phyloP scores from a whole-genome alignment of 1,140 invertebrate species.

The Latrodectus geometricus region DNA sequence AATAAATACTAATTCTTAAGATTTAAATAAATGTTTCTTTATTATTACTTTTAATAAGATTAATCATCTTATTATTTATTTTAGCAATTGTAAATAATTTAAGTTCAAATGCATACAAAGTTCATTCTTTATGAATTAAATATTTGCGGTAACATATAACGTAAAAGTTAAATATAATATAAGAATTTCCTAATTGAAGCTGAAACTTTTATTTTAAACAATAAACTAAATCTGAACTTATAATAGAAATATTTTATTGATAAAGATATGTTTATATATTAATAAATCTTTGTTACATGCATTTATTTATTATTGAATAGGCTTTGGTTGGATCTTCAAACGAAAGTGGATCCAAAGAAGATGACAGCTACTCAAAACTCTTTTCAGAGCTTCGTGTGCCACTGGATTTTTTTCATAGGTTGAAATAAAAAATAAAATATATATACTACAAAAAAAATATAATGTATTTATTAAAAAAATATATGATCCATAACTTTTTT shows the following conservation, averaged over 20 bases:
- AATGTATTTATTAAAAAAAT: too few relatives aligned
- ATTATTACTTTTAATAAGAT: too few relatives aligned
- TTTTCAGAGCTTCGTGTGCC: conserved; percentile 11
- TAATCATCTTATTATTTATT: too few relatives aligned
- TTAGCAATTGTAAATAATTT: too few relatives aligned
- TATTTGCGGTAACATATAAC: too few relatives aligned
- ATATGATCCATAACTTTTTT: too few relatives aligned
- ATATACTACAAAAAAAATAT: not conserved
- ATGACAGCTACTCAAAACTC: conserved; percentile 29
- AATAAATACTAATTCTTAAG: too few relatives aligned
- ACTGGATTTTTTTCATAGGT: conserved; percentile 35
- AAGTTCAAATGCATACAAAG: too few relatives aligned
- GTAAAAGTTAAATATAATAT: too few relatives aligned
- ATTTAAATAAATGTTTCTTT: too few relatives aligned
- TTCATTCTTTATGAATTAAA: too few relatives aligned
- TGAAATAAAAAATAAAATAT: not conserved
- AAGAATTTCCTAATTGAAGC: not conserved
- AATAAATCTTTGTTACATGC: not conserved
- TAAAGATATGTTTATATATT: too few relatives aligned
- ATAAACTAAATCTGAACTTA: not conserved
- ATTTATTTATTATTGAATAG: not conserved
- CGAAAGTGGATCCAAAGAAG: conserved; percentile 19
- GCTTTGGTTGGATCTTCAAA: not conserved
- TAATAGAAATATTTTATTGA: not conserved
- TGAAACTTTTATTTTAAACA: not conserved